A percentile compares a stretch with the other conserved stretches of the same genome.
phyloP scores from a whole-genome alignment of 1,140 invertebrate genomes.

The Leptopilina boulardi region DNA sequence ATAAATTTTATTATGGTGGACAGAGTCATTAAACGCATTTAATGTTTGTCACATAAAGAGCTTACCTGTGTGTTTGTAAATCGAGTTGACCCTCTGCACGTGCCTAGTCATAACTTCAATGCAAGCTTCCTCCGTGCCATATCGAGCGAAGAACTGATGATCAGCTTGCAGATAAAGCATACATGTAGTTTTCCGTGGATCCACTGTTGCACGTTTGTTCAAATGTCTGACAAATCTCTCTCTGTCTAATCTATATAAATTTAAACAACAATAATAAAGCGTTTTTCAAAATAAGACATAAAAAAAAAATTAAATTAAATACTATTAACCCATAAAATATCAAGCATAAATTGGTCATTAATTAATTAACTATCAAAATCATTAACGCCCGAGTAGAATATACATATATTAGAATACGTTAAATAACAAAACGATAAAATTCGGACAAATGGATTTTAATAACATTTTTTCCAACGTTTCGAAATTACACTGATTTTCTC shows the following conservation, averaged over 20 bases:
- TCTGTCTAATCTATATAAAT: constrained; percentile 61
- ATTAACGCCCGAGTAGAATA: too few relatives aligned
- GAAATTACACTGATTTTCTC: too few relatives aligned
- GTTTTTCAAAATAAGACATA: constrained; percentile 37
- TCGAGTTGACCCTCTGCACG: constrained; percentile 94
- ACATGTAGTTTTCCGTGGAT: constrained; percentile 88
- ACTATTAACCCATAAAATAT: neutral
- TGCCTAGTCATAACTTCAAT: constrained; percentile 96
- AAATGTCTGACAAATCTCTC: constrained; percentile 78
- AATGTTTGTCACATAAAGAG: constrained; percentile 3
- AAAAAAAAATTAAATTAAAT: neutral
- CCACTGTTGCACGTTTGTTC: constrained; percentile 84
- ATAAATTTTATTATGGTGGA: neutral
- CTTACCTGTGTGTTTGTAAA: constrained; percentile 92
- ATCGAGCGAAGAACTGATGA: constrained; percentile 94
- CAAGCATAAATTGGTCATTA: too few relatives aligned
- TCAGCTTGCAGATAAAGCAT: constrained; percentile 96
- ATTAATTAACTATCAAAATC: too few relatives aligned
- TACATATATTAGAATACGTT: too few relatives aligned
- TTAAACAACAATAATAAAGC: constrained; percentile 44
- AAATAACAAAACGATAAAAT: too few relatives aligned
- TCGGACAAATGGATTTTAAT: too few relatives aligned
- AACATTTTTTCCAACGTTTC: too few relatives aligned
- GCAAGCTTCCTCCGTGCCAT: constrained; percentile 94
- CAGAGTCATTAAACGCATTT: neutral